phyloP scores from a whole-genome alignment of 2,113 vertebrate genomes.

The Cyprinodon variegatus region DNA sequence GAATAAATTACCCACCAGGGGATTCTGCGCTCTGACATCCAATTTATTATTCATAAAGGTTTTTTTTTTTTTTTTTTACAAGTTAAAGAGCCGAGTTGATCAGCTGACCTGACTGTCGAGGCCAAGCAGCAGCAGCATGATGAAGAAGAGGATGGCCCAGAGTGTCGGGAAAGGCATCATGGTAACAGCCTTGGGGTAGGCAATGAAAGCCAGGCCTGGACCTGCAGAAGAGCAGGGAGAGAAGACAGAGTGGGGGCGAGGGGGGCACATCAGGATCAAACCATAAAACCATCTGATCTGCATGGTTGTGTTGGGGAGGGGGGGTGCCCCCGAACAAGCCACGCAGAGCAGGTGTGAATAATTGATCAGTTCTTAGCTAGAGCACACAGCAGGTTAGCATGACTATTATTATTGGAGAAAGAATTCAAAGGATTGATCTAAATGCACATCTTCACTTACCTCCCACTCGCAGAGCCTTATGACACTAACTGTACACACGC shows the following conservation, averaged over 20 bases:
- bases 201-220: too few relatives aligned
- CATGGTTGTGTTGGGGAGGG: conserved; percentile 44
- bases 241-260: conserved; percentile 33
- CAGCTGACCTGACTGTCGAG: too few relatives aligned
- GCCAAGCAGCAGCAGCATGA: too few relatives aligned
- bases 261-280: conserved; percentile 48
- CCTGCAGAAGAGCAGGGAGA: too few relatives aligned
- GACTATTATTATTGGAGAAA: not conserved
- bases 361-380: conserved; percentile 3
- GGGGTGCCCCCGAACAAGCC: conserved; percentile 18
- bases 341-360: conserved; percentile 52
- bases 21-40: too few relatives aligned
- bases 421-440: not conserved
- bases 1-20: too few relatives aligned
- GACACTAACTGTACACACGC: conserved; percentile 7
- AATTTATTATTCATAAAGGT: too few relatives aligned
- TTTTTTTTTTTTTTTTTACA: too few relatives aligned
- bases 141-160: too few relatives aligned
- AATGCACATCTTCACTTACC: conserved; percentile 47
- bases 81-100: too few relatives aligned
- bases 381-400: not conserved
- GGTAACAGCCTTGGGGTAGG: too few relatives aligned
- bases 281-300: conserved; percentile 61
- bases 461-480: not conserved
- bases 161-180: too few relatives aligned